Conservation (phyloP, 2,797 vertebrate species). For the Mico argentatus region DNA sequence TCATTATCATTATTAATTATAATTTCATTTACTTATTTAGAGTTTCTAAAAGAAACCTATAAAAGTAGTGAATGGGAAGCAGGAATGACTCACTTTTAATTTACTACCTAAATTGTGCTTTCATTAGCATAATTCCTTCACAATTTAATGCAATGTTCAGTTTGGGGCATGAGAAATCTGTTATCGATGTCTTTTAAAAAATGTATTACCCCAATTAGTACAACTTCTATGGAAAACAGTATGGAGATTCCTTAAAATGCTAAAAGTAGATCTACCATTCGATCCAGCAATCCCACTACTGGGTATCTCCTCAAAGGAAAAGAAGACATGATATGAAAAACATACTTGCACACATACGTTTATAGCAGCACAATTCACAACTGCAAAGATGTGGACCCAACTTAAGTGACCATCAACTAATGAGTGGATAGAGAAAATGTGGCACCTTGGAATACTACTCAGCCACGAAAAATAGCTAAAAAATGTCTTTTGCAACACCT, state of each 20-base stretch:
- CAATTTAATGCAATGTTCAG: background rate
- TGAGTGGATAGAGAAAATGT: background rate
- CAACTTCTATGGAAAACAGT: background rate
- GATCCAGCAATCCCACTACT: background rate
- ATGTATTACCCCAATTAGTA: background rate
- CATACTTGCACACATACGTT: background rate
- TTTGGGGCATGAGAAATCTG: background rate
- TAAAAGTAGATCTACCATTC: background rate
- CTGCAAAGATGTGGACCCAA: background rate
- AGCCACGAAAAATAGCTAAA: background rate
- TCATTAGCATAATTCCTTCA: background rate
- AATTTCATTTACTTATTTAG: background rate
- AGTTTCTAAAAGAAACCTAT: background rate
- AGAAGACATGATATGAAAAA: background rate
- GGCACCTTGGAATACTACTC: background rate
- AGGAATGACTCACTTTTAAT: background rate
- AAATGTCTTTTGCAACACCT: background rate
- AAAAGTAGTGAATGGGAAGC: background rate
- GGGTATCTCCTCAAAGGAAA: background rate
- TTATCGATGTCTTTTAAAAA: constrained; percentile 4
- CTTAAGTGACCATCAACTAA: background rate
- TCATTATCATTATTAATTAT: background rate
- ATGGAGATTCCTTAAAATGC: background rate
- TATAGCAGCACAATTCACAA: background rate
- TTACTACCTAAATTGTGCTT: background rate